Evolutionary conservation across 2,113 vertebrate genomes (phyloP), one percentile per base, ranked within the genome.

Genomic region (Scophthalmus maximus): DNA sequence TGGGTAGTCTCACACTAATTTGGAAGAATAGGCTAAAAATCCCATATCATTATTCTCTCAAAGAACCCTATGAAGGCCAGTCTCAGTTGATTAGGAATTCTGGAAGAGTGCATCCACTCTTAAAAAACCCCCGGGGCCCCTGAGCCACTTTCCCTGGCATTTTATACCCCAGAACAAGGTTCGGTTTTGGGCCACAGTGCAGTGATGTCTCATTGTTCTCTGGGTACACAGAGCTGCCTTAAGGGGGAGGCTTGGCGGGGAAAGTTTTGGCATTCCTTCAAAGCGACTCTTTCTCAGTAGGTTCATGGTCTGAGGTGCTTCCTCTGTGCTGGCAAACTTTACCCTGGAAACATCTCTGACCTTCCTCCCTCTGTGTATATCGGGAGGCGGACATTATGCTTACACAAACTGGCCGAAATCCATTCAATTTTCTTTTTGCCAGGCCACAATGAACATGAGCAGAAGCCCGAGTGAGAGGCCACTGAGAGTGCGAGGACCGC

Each of bases 191-290:
- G 68, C 69, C 60, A 8, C 36, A 47, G 69, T 38, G 63, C 50
- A 76, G 58, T 12, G n/a, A 74, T 26, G 69, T 68, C 22, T 27
- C 60, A 69, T 87, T 87, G 76, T 87, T 73, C 79, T 68, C 20
- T 62, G 69, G 69, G 62, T 77, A 73, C 58, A 85, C 53, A 75
- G 73, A 63, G 71, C 38, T 50, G 55, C 74, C 56, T 80, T 74
- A 25, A 88, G 74, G 81, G 46, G 52, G 67, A 53, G 58, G 30
- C 51, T 64, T 22, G 5, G 26, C 3, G 27, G 57, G 65, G 70
- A 60, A 15, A 32, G 22, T 30, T 75, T 73, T 76, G 77, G 79
- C 79, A 82, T 79, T 87, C 66, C 55, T 64, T 78, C 50, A 81
- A 88, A 85, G 72, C 27, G 1, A 20, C 55, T 68, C 25, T 74